These are phyloP conservation scores for Tromatobia lineatoria DNA, from an alignment of 2,888 invertebrate species.

Conservation along the genomic window DNA sequence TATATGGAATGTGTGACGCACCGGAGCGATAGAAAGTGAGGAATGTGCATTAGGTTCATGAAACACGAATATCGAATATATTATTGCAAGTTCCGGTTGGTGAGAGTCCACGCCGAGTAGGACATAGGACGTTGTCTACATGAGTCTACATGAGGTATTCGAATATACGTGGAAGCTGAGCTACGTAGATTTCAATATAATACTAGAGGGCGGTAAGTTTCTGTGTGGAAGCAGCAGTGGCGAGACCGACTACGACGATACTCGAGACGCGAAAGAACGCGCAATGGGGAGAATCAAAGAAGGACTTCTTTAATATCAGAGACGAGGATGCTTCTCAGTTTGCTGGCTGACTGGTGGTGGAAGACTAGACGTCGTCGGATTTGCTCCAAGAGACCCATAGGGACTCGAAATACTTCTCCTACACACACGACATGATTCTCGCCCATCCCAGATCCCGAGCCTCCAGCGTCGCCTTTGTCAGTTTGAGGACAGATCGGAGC, in stretches of 20 bases:
- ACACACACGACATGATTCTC: conserved; percentile 50
- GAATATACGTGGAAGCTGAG: conserved; percentile 52
- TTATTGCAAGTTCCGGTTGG: conserved; percentile 57
- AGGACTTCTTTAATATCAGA: conserved; percentile 68
- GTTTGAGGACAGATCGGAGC: conserved; percentile 39
- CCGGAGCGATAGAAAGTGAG: background rate
- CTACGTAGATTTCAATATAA: conserved; percentile 60
- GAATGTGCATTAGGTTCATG: conserved; percentile 49
- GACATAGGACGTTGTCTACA: conserved; percentile 43
- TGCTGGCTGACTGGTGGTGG: conserved; percentile 26
- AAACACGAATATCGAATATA: conserved; percentile 61
- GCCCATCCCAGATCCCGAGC: conserved; percentile 31
- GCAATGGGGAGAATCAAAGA: conserved; percentile 69
- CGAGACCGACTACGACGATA: conserved; percentile 48
- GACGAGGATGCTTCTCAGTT: conserved; percentile 35
- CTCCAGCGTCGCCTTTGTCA: conserved; percentile 60
- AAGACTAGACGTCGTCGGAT: conserved; percentile 54
- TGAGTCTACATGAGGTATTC: conserved; percentile 19
- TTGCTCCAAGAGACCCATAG: conserved; percentile 16
- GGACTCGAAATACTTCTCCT: conserved; percentile 33
- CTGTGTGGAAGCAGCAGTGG: conserved; percentile 1
- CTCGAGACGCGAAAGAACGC: conserved; percentile 64
- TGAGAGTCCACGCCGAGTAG: conserved; percentile 17
- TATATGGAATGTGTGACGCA: background rate
- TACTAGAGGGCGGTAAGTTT: conserved; percentile 36